Conservation (phyloP, 2,888 invertebrate species). For the Cremastinae sp. region DNA sequence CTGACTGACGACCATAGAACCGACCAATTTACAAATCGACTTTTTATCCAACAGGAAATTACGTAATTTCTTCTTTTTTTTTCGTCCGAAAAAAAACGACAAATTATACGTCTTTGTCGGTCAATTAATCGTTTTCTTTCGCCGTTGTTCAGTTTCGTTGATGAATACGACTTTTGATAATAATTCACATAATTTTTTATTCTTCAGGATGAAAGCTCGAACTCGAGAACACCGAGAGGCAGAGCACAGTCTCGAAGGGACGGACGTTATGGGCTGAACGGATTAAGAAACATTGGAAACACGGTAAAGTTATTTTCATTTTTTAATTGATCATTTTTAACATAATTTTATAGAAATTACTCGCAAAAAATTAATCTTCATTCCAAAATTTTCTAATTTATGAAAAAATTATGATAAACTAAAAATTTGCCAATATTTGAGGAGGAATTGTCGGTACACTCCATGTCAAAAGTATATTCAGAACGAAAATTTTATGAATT, state of each 20-base stretch:
- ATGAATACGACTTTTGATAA: slow-evolving; percentile 1
- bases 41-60: slow-evolving; percentile 42
- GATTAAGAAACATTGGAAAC: slow-evolving; percentile 96
- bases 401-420: no score
- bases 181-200: slow-evolving; percentile 23
- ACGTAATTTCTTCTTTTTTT: slow-evolving; percentile 23
- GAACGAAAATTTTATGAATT: no score
- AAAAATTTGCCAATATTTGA: no score
- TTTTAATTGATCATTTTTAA: not conserved
- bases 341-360: not conserved
- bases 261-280: slow-evolving; percentile 84
- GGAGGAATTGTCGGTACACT: no score
- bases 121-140: slow-evolving; percentile 20
- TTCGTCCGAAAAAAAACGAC: slow-evolving; percentile 14
- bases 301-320: slow-evolving; percentile 82
- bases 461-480: no score
- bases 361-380: no score
- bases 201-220: slow-evolving; percentile 74
- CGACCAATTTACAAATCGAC: slow-evolving; percentile 40
- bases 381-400: no score
- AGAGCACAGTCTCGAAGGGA: slow-evolving; percentile 72
- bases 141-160: slow-evolving; percentile 13
- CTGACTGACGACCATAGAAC: slow-evolving; percentile 44
- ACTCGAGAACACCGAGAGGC: slow-evolving; percentile 71
- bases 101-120: slow-evolving; percentile 15